Base-by-base conservation (phyloP, 2,113 vertebrate species). In the Apus apus region DNA sequence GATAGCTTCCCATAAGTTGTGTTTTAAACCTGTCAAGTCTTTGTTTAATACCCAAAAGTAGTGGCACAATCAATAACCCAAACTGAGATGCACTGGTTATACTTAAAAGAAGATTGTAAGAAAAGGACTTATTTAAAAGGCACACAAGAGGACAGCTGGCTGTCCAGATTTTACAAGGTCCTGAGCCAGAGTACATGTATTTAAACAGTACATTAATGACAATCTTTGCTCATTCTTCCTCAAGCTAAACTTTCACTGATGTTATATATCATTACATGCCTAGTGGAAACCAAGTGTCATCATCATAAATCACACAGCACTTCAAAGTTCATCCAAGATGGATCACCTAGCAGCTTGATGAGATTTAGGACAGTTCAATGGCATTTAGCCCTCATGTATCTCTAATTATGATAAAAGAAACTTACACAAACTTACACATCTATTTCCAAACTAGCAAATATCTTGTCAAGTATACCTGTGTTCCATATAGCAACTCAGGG, bases 401-500 rank as follows among this genome's bases (percentile, higher is more conserved):
- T 65, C 25, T 48, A n/a, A 45, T n/a, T 51, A 50, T 27, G 34
- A n/a, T 1, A 9, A 32, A 36, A 87, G 8, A 7, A 3, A 29
- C 29, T 19, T 5, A 34, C 1, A 4, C 3, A 7, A 3, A 29
- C 29, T 19, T 5, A 34, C 1, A 4, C 3, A 43, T 5, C 5
- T 40, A 2, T 26, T 88, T 34, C 68, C 23, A 57, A 82, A 26
- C 3, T 3, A 13, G 25, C 4, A 15, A 3, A 34, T n/a, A 7
- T 11, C 38, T 34, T 21, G 13, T 12, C 2, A 66, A 66, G 14
- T 13, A 82, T 97, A 99, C 99, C 99, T 99, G 76, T 99, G 99
- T 38, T 99, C 99, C 98, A 99, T 98, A 72, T 98, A 99, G 97
- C 98, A 99, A 90, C 98, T 98, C 58, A 98, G 97, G 3, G 99